Evolutionary conservation across 2,113 vertebrate species (phyloP).

Genomic region (Rhagologus leucostigma): DNA sequence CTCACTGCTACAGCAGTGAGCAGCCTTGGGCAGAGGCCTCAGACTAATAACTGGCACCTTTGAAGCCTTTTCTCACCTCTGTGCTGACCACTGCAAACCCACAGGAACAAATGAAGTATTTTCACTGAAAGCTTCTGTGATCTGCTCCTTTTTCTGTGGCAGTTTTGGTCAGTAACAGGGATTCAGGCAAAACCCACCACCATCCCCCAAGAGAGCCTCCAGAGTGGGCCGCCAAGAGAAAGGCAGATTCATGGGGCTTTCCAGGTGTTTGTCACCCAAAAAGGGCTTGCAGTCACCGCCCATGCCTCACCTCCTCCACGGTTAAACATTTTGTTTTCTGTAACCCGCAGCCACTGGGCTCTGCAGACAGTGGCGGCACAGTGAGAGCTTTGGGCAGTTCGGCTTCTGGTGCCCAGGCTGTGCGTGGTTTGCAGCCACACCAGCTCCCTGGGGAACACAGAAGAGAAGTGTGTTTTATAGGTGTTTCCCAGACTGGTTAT

Average conservation of each 20-base stretch:
- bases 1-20: not conserved
- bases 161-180: not conserved
- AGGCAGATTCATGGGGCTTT: not conserved
- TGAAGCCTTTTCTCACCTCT: not conserved
- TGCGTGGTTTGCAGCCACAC: not conserved
- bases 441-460: fast-evolving
- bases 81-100: not conserved
- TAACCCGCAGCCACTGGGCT: not conserved
- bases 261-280: not conserved
- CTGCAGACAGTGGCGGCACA: fast-evolving
- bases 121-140: not conserved
- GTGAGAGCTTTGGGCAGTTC: not conserved
- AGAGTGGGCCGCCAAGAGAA: not conserved
- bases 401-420: not conserved
- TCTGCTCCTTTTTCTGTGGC: not conserved
- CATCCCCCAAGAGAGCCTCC: not conserved
- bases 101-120: not conserved
- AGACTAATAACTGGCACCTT: not conserved
- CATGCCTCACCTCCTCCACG: not conserved
- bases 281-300: not conserved
- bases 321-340: not conserved
- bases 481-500: not conserved
- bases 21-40: not conserved
- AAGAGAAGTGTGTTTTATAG: not conserved
- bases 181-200: not conserved